A percentile compares a stretch with the other conserved stretches of the same genome.
Evolutionary conservation across 2,797 vertebrate species (phyloP).

Genomic region (Rhodeus uyekii): DNA sequence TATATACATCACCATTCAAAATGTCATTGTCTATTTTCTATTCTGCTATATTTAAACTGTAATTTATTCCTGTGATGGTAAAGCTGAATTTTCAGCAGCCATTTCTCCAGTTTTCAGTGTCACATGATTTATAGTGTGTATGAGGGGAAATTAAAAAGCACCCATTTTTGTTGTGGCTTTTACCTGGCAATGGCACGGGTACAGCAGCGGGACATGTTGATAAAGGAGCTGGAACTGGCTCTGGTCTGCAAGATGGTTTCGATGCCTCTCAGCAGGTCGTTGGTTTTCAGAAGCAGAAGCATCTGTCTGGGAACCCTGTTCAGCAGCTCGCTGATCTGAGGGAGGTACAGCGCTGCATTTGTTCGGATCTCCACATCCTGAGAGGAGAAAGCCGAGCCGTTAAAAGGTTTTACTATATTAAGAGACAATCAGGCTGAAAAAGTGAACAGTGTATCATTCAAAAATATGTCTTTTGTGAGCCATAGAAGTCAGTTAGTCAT

Average conservation of each 20-base stretch:
- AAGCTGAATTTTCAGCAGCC: neutral
- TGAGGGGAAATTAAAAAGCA: neutral
- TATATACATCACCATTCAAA: too few species aligned
- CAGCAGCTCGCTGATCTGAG: constrained; percentile 92
- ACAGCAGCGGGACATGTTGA: constrained; percentile 97
- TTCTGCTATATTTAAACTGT: neutral
- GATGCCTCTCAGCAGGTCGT: constrained; percentile 91
- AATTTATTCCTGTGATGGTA: neutral
- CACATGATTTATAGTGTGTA: neutral
- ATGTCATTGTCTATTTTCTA: too few species aligned
- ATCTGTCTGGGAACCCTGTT: constrained; percentile 91
- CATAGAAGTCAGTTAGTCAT: neutral
- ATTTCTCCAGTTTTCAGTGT: neutral
- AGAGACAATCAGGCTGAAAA: neutral
- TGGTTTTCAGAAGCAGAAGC: constrained; percentile 96
- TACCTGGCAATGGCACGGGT: constrained; percentile 84
- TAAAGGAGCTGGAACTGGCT: constrained; percentile 90
- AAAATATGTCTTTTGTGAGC: neutral
- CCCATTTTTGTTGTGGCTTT: constrained; percentile 48
- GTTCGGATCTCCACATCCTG: constrained; percentile 89
- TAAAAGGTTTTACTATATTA: neutral
- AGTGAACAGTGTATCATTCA: neutral
- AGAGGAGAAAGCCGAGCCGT: neutral
- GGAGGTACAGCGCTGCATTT: constrained; percentile 87
- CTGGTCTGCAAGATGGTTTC: constrained; percentile 87